Evolutionary conservation across 1,140 invertebrate genomes (phyloP), one percentile per base, ranked within the genome.

Genomic region (Drosophila parvula): DNA sequence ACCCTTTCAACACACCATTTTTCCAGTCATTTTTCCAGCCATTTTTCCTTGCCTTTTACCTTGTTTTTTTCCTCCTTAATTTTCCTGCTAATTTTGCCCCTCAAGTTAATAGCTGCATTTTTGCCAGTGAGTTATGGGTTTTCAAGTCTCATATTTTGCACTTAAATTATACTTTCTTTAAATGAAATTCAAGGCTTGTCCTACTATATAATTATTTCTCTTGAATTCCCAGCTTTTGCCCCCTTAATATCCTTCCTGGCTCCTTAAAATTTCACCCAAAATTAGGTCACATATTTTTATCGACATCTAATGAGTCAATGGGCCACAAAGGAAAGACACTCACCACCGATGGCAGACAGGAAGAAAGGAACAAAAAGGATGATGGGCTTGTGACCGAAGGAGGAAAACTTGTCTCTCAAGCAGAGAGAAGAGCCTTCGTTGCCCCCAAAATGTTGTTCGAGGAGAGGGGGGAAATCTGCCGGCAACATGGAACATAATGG

Each of bases 401-500:
- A 4, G 30, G n/a, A 48, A 44, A 18, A 40, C 58, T 56, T 22
- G 22, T 22, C 51, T 44, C 48, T 14, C 12, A 16, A 50, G 32
- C 30, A 36, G 22, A 22, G 22, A 1, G 22, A 22, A 22, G 22
- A 22, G 3, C 22, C 22, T 22, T 22, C 22, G 22, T 22, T 22
- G 22, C 22, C 22, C 22, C 22, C 18, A 47, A 84, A 84, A 84
- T 74, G 74, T 67, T 74, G 58, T 65, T 59, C 57, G 48, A 64
- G 50, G 63, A 34, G 18, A 40, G 40, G 47, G 34, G 27, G 32
- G 16, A 62, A 68, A 53, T 82, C 69, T 57, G 40, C 64, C 43
- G 32, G 43, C 81, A 74, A 63, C 78, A 78, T 68, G 65, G 70
- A 90, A 85, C 89, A 90, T 90, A 90, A 90, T 90, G 85, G 79